phyloP scores from a whole-genome alignment of 2,888 invertebrate genomes.

The Hedychridium roseum region DNA sequence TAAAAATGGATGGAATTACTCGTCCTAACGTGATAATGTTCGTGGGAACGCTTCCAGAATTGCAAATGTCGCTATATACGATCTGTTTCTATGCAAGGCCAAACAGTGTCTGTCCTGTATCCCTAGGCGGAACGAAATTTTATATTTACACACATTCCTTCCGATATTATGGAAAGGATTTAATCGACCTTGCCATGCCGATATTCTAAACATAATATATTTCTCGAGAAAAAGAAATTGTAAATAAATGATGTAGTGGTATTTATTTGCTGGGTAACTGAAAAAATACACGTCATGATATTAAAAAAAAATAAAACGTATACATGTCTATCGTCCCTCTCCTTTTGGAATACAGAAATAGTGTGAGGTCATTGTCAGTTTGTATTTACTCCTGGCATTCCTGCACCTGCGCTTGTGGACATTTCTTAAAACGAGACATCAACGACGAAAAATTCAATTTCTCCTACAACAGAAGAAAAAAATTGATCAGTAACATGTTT shows the following conservation, averaged over 20 bases:
- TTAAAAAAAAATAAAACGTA: background rate
- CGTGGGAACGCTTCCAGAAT: conserved; percentile 68
- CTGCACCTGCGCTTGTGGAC: background rate
- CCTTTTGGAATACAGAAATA: background rate
- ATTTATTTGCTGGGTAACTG: background rate
- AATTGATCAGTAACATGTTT: background rate
- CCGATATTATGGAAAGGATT: conserved; percentile 43
- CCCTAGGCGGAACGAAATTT: conserved; percentile 61
- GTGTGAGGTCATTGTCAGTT: background rate
- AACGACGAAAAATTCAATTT: conserved; percentile 44
- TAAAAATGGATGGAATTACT: conserved; percentile 59
- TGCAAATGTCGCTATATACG: conserved; percentile 70
- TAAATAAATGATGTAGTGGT: no score
- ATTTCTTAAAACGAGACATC: conserved; percentile 5
- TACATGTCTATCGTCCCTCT: background rate
- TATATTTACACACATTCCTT: conserved; percentile 55
- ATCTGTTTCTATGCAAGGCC: conserved; percentile 68
- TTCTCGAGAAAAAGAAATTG: no score
- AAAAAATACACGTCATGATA: background rate
- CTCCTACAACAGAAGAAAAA: conserved; percentile 37
- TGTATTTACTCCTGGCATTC: background rate
- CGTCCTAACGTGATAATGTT: conserved; percentile 64
- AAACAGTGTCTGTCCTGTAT: conserved; percentile 63
- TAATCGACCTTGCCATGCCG: conserved; percentile 46
- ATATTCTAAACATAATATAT: conserved; percentile 27